Conservation (phyloP, 2,888 invertebrate genomes). For the Xylocampa areola region DNA sequence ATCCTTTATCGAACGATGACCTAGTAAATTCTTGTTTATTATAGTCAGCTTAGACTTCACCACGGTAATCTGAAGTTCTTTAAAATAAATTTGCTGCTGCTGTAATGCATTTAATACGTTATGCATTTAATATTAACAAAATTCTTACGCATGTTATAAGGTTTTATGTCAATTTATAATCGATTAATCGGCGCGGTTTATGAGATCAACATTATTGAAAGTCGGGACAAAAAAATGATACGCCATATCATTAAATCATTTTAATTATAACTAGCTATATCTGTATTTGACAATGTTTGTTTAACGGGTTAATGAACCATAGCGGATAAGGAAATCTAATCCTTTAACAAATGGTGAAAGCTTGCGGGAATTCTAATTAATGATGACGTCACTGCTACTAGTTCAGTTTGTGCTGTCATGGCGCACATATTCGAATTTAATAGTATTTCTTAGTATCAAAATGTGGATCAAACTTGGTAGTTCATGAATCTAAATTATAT, state of each 20-base stretch:
- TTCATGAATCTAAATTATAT: too few species aligned
- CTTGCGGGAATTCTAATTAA: conserved; percentile 38
- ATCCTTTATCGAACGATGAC: background rate
- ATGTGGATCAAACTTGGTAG: background rate
- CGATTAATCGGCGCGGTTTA: too few species aligned
- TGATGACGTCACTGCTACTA: conserved; percentile 22
- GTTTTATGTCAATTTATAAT: too few species aligned
- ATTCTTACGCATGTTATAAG: too few species aligned
- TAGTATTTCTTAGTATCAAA: background rate
- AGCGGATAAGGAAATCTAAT: conserved; percentile 39
- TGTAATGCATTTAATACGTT: too few species aligned
- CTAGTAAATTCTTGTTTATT: background rate
- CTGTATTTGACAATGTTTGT: background rate
- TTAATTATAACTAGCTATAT: background rate
- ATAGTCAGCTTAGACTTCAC: too few species aligned
- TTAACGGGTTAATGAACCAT: conserved; percentile 3
- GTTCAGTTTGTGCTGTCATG: conserved; percentile 4
- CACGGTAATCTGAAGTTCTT: too few species aligned
- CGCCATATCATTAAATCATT: background rate
- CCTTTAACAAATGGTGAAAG: conserved; percentile 30
- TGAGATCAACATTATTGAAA: too few species aligned
- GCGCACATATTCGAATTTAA: background rate
- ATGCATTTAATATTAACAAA: too few species aligned
- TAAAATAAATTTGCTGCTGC: too few species aligned
- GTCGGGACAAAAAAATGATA: too few species aligned